Evolutionary conservation across 1,140 invertebrate genomes (phyloP).

Genomic region (Onthophagus taurus): DNA sequence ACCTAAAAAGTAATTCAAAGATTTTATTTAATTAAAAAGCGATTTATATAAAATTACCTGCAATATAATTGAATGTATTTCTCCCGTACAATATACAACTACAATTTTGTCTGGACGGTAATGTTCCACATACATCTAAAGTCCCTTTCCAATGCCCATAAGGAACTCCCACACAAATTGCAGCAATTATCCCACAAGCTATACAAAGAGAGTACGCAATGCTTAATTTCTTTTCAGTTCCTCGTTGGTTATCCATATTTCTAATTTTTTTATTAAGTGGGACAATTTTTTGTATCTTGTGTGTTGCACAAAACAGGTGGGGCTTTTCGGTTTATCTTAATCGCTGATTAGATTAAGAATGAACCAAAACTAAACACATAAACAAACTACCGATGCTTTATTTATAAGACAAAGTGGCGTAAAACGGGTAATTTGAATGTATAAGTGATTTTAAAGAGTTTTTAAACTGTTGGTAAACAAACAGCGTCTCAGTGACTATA

Average conservation of each 20-base stretch:
- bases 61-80: slow-evolving; percentile 39
- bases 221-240: slow-evolving; percentile 36
- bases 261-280: no score
- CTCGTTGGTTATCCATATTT: slow-evolving; percentile 16
- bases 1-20: slow-evolving; percentile 27
- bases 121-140: slow-evolving; percentile 39
- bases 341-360: no score
- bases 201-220: slow-evolving; percentile 35
- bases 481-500: no score
- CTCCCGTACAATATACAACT: slow-evolving; percentile 47
- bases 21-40: neutral
- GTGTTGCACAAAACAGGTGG: no score
- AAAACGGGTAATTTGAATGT: no score
- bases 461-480: no score
- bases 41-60: slow-evolving; percentile 29
- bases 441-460: no score
- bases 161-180: slow-evolving; percentile 36
- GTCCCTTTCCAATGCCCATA: slow-evolving; percentile 48
- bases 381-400: no score
- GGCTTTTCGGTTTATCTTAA: no score
- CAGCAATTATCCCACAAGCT: slow-evolving; percentile 35
- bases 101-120: slow-evolving; percentile 37
- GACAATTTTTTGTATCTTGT: no score
- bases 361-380: no score
- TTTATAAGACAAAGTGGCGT: no score